Base-by-base conservation (phyloP, 2,113 vertebrate genomes). In the Carettochelys insculpta region DNA sequence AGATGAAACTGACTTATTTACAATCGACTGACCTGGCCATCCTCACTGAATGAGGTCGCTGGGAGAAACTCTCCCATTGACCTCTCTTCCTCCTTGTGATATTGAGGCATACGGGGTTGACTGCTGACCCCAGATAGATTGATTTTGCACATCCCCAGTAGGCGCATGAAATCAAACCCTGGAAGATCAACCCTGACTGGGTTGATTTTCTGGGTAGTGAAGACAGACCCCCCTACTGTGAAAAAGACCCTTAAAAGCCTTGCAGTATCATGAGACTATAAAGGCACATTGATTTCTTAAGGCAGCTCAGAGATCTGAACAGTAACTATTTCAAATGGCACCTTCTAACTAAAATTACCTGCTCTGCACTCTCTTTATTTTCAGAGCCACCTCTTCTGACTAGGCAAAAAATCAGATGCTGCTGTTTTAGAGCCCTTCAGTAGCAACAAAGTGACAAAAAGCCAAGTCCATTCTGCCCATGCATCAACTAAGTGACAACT, bases 371-470 rank as follows among this genome's bases (percentile, higher is more conserved):
- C 38, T 43, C 24, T 43, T 12, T 25, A 24, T 27, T 27, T 73
- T 27, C 71, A 73, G 38, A 27, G 24, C 73, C 10, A 1, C 0
- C 29, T 3, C 81, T 68, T 48, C 83, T 41, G 53, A 45, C 58
- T 17, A 24, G 68, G 58, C 61, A 22, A 27, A 24, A 73, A 43
- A 73, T 43, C 38, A 73, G 68, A 43, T 68, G 38, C 41, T 71
- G 24, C n/a, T 41, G 38, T 20, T 71, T 71, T 71, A 73, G 38
- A 73, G 71, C 4, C 25, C 65, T 53, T 27, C 31, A 0, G 0
- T 1, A 77, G 31, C 84, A 20, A 34, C 16, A 43, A 1, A 0
- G 5, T n/a, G 50, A 41, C 47, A 58, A 77, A 76, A 29, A 83
- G 24, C 0, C 29, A 80, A 10, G 43, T 53, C 77, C 45, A 14